Base-by-base conservation (phyloP, 2,888 invertebrate species). In the Rhagium mordax region DNA sequence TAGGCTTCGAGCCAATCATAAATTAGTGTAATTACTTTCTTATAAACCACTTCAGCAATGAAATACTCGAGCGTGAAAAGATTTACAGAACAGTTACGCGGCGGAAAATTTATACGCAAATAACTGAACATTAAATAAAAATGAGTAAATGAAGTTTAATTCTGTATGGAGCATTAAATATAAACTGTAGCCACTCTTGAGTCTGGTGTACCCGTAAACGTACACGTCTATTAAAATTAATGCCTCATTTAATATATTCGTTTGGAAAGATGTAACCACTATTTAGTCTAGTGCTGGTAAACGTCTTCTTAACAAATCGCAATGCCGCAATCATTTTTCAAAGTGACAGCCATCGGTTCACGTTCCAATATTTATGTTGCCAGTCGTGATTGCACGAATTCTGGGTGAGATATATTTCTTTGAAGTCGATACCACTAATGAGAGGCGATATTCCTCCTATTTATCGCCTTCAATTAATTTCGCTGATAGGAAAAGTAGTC, bases 391-490 rank as follows among this genome's bases (percentile, higher is more conserved):
- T 83, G 81, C 80, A 82, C 81, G 82, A 82, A 83, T 83, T 82
- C 81, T 79, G 81, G 74, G 66, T 70, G 76, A 72, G 66, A 78
- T 77, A 77, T 78, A 77, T 71, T 71, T 80, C 80, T 82, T 80
- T 81, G 79, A 79, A 76, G 79, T 79, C 79, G 85, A 85, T 85
- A 85, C 80, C 83, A 80, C 84, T 86, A 85, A 85, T 85, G 85
- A 86, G 84, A 81, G 79, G 68, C 73, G 83, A 85, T 85, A 84
- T 80, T 80, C 81, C 76, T 77, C 76, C 77, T 77, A 82, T 82
- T 85, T 85, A 85, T 85, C 85, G 81, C 76, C 78, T 79, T 83
- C 84, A 86, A 86, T 86, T 85, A 86, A 85, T 84, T 83, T 79
- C 75, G 72, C 71, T 78, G 85, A 85, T 85, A 85, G 81, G 78